Evolutionary conservation across 2,888 invertebrate species (phyloP).

Genomic region (Arge pagana): DNA sequence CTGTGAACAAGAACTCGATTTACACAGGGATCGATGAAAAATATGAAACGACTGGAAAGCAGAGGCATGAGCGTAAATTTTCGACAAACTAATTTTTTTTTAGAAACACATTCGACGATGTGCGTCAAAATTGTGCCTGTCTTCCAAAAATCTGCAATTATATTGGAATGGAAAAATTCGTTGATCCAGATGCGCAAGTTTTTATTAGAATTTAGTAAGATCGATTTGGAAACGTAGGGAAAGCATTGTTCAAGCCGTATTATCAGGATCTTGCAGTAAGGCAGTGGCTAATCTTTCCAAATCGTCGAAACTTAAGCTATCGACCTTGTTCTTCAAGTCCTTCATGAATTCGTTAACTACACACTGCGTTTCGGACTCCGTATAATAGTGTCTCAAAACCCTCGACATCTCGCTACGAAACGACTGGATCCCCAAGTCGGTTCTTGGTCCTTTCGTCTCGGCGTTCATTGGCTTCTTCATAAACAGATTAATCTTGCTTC

Average conservation of each 20-base stretch:
- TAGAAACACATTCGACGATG: too few relatives aligned
- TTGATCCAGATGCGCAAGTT: not conserved
- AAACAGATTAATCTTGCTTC: conserved; percentile 73
- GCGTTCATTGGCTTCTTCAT: conserved; percentile 67
- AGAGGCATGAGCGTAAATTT: too few relatives aligned
- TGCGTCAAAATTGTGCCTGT: too few relatives aligned
- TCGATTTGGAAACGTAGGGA: conserved; percentile 5
- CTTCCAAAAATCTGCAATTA: not conserved
- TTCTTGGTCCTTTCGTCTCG: conserved; percentile 34
- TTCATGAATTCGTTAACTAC: conserved; percentile 66
- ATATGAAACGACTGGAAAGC: too few relatives aligned
- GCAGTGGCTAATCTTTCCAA: conserved; percentile 65
- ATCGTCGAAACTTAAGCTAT: conserved; percentile 65
- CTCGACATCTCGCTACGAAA: conserved; percentile 65
- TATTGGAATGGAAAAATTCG: not conserved
- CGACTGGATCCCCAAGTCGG: conserved; percentile 52
- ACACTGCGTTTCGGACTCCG: conserved; percentile 68
- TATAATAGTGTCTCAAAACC: conserved; percentile 66
- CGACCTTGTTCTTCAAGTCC: conserved; percentile 61
- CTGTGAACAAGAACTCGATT: too few relatives aligned
- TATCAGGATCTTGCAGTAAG: conserved; percentile 73
- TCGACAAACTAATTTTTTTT: too few relatives aligned
- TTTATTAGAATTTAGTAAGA: conserved; percentile 6
- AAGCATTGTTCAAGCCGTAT: conserved; percentile 54
- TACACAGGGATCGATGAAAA: too few relatives aligned